Evolutionary conservation across 2,888 invertebrate species (phyloP).

Genomic region (Keiferia lycopersicella): DNA sequence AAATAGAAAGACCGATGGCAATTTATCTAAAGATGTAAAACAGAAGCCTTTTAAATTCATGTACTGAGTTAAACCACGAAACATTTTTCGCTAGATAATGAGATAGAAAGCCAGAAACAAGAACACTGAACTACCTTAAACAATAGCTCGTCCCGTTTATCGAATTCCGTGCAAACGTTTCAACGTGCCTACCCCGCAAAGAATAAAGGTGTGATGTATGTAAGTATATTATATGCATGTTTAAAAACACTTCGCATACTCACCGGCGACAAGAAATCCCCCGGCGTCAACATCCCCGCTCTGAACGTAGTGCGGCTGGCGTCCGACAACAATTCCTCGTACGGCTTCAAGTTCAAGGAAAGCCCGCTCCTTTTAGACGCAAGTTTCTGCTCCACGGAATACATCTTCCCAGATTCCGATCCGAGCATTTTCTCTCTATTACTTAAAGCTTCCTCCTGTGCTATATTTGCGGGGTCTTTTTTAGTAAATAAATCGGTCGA

Average conservation of each 20-base stretch:
- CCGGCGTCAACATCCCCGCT: slow-evolving; percentile 62
- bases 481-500: slow-evolving; percentile 48
- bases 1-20: too few species aligned
- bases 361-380: slow-evolving; percentile 55
- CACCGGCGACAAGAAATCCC: slow-evolving; percentile 68
- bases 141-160: too few species aligned
- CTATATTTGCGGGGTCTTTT: slow-evolving; percentile 58
- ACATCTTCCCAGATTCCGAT: slow-evolving; percentile 32
- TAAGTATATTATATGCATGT: too few species aligned
- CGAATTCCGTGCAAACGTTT: too few species aligned
- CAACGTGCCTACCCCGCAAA: too few species aligned
- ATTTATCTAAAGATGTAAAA: too few species aligned
- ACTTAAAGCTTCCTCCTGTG: slow-evolving; percentile 65
- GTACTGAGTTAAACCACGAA: too few species aligned
- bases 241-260: slow-evolving; percentile 32
- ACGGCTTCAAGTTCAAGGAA: slow-evolving; percentile 68
- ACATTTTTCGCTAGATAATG: too few species aligned
- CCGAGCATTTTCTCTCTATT: slow-evolving; percentile 57
- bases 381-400: slow-evolving; percentile 33
- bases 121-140: too few species aligned
- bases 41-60: too few species aligned
- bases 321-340: slow-evolving; percentile 41
- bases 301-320: slow-evolving; percentile 49
- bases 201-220: too few species aligned
- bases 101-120: too few species aligned